Evolutionary conservation across 2,888 invertebrate genomes (phyloP).

Genomic region (Athetis lepigone): DNA sequence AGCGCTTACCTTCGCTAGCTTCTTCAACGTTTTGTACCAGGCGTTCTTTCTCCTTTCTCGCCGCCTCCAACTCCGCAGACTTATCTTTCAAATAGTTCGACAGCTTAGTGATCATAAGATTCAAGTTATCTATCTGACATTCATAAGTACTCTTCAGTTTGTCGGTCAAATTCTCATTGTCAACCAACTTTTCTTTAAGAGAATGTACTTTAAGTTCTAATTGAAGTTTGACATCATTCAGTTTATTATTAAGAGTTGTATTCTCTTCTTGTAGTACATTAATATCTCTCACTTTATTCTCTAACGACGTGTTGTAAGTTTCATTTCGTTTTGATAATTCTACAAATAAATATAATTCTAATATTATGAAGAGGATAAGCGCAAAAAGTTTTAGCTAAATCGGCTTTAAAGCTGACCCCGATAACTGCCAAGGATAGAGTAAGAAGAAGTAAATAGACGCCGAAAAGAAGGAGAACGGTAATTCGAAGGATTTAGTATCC

Average conservation of each 20-base stretch:
- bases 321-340: constrained; percentile 71
- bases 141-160: constrained; percentile 79
- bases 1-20: constrained; percentile 70
- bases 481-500: constrained; percentile 41
- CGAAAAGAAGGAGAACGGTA: constrained; percentile 17
- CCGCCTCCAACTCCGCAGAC: constrained; percentile 71
- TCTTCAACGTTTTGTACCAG: constrained; percentile 68
- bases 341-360: constrained; percentile 64
- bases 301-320: constrained; percentile 62
- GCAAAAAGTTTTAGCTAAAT: constrained; percentile 13
- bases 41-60: constrained; percentile 74
- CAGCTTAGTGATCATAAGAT: constrained; percentile 78
- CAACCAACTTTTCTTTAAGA: constrained; percentile 77
- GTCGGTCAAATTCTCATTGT: constrained; percentile 78
- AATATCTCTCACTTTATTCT: constrained; percentile 70
- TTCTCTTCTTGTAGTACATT: constrained; percentile 74
- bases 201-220: constrained; percentile 80
- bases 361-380: constrained; percentile 22
- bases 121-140: constrained; percentile 78
- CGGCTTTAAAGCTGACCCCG: not conserved
- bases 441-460: constrained; percentile 15
- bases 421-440: constrained; percentile 13
- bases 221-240: constrained; percentile 77
- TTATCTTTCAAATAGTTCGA: constrained; percentile 80
- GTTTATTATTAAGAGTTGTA: constrained; percentile 70